Conservation (phyloP, 1,140 invertebrate species). For the Cyphomyrmex costatus region DNA sequence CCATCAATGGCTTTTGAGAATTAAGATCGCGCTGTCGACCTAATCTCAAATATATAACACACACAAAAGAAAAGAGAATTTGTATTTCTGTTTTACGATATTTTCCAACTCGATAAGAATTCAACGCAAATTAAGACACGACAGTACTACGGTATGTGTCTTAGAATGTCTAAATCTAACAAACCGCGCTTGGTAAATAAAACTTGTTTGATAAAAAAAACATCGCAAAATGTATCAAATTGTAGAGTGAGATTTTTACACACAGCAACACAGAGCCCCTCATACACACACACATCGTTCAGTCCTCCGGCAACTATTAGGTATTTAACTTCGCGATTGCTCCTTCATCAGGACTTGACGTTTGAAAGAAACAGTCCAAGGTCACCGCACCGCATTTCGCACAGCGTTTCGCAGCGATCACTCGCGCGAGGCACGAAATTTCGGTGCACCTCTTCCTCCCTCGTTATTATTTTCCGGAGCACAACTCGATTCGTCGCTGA, state of each 20-base stretch:
- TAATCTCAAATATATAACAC: not conserved
- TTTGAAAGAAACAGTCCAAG: constrained; percentile 23
- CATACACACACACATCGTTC: too few species aligned
- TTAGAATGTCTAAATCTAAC: not conserved
- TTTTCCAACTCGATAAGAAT: not conserved
- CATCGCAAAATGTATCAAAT: too few species aligned
- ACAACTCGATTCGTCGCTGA: not conserved
- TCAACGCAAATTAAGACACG: not conserved
- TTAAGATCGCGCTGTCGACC: not conserved
- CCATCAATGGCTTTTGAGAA: not conserved
- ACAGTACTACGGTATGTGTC: not conserved
- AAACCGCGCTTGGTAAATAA: too few species aligned
- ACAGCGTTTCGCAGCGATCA: not conserved
- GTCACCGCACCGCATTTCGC: constrained; percentile 33
- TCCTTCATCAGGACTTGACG: not conserved
- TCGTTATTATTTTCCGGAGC: not conserved
- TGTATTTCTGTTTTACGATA: too few species aligned
- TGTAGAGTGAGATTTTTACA: not conserved
- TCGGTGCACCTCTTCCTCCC: not conserved
- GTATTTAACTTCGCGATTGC: not conserved
- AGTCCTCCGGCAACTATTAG: not conserved
- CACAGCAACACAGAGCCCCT: too few species aligned
- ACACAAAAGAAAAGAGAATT: not conserved
- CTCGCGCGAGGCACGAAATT: constrained; percentile 5
- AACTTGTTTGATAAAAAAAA: not conserved